phyloP scores from a whole-genome alignment of 1,140 invertebrate genomes.

The Bombus sibiricus region DNA sequence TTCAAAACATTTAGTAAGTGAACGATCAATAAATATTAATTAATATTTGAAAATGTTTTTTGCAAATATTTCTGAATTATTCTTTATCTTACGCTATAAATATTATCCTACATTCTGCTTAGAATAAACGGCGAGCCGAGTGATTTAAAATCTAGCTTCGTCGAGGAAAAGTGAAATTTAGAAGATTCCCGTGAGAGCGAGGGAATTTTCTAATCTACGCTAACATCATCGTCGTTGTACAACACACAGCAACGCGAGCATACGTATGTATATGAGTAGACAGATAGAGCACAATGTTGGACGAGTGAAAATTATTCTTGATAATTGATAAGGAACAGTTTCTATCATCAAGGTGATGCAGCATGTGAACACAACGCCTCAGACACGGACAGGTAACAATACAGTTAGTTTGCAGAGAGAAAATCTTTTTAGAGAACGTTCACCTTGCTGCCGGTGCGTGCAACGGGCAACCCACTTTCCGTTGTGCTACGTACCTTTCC shows the following conservation, averaged over 20 bases:
- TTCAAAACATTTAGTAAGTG: neutral
- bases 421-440: slow-evolving; percentile 79
- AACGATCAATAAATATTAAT: neutral
- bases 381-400: slow-evolving; percentile 57
- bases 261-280: no score
- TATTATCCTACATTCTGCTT: neutral
- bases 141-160: neutral
- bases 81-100: neutral
- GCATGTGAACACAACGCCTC: slow-evolving; percentile 17
- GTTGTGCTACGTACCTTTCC: slow-evolving; percentile 72
- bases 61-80: neutral
- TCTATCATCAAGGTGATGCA: slow-evolving; percentile 25
- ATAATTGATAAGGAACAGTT: slow-evolving; percentile 33
- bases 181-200: slow-evolving; percentile 23
- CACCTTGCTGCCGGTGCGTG: slow-evolving; percentile 70
- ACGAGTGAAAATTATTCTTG: slow-evolving; percentile 24
- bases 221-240: neutral
- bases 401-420: slow-evolving; percentile 77
- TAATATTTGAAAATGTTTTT: no score
- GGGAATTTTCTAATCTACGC: slow-evolving; percentile 18
- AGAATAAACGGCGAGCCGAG: neutral
- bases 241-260: neutral
- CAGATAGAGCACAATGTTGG: neutral
- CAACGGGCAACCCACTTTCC: slow-evolving; percentile 78
- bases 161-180: slow-evolving; percentile 40